phyloP scores from a whole-genome alignment of 2,113 vertebrate species.

The Oryzias melastigma region DNA sequence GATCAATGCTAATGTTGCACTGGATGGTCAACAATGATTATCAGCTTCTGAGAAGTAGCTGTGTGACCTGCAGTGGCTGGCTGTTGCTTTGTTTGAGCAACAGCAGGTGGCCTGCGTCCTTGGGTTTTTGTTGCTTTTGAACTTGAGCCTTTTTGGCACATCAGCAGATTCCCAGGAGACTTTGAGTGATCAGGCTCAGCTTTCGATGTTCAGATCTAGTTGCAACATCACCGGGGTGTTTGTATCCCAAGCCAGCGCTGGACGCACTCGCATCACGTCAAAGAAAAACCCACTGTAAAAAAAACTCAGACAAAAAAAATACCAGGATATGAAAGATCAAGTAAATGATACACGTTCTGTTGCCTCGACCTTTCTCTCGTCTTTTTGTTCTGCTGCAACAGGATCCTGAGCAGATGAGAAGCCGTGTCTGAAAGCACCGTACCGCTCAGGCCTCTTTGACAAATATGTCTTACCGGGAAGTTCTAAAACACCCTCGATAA shows the following conservation, averaged over 20 bases:
- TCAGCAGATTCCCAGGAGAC: slow-evolving; percentile 68
- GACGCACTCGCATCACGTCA: background rate
- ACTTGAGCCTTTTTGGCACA: slow-evolving; percentile 76
- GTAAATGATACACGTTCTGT: too few relatives aligned
- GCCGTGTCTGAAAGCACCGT: background rate
- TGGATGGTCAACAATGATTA: slow-evolving; percentile 27
- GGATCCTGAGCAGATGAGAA: background rate
- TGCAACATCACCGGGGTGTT: slow-evolving; percentile 41
- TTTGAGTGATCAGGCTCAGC: slow-evolving; percentile 59
- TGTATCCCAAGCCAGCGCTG: slow-evolving; percentile 28
- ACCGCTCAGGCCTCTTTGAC: slow-evolving; percentile 54
- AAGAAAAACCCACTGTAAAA: slow-evolving; percentile 5
- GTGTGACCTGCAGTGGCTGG: slow-evolving; percentile 57
- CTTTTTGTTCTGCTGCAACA: background rate
- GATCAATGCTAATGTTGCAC: slow-evolving; percentile 61
- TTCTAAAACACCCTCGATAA: slow-evolving; percentile 60
- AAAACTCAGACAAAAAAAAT: too few relatives aligned
- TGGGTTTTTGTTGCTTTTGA: slow-evolving; percentile 70
- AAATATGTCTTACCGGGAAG: slow-evolving; percentile 59
- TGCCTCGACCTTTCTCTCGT: too few relatives aligned
- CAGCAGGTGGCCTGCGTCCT: slow-evolving; percentile 78
- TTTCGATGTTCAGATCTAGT: slow-evolving; percentile 59
- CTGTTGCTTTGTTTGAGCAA: slow-evolving; percentile 67
- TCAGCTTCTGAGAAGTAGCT: slow-evolving; percentile 51
- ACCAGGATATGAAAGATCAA: too few relatives aligned